These are phyloP conservation scores for Caiman crocodilus DNA, from an alignment of 2,797 vertebrate genomes.

Conservation along the genomic window DNA sequence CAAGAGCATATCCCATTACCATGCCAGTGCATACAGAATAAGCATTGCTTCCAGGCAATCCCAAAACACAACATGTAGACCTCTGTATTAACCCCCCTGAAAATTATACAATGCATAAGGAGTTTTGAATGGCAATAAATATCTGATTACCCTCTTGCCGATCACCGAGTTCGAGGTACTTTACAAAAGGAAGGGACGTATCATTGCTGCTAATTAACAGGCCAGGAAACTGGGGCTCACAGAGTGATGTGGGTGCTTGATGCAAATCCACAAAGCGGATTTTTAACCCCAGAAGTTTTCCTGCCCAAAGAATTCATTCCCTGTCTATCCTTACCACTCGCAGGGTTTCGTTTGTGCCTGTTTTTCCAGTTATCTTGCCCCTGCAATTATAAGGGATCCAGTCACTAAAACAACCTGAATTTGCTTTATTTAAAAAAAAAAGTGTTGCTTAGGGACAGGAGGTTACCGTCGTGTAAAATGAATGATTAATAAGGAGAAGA, in stretches of 20 bases:
- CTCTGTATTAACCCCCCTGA: not conserved
- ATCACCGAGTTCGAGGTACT: not conserved
- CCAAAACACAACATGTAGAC: not conserved
- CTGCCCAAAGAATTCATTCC: conserved; percentile 54
- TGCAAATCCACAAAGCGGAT: not conserved
- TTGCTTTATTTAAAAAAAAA: not conserved
- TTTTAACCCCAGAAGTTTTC: conserved; percentile 52
- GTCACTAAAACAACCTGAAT: not conserved
- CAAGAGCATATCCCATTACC: not conserved
- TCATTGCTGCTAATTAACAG: not conserved
- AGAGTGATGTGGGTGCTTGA: not conserved
- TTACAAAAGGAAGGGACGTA: not conserved
- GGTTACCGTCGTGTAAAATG: conserved; percentile 62
- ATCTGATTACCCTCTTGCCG: rapidly evolving
- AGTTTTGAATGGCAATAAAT: no score
- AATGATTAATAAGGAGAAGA: conserved; percentile 78
- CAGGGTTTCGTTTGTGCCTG: conserved; percentile 29
- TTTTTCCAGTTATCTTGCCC: not conserved
- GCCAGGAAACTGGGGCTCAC: not conserved
- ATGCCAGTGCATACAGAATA: rapidly evolving
- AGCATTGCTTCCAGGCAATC: not conserved
- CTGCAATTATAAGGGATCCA: not conserved
- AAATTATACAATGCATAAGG: not conserved
- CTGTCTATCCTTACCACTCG: conserved; percentile 26
- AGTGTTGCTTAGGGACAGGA: conserved; percentile 56